Percentiles rank a stretch among this genome's conserved stretches.
Evolutionary conservation across 2,113 vertebrate genomes (phyloP).

Genomic region (Azemiops feae): DNA sequence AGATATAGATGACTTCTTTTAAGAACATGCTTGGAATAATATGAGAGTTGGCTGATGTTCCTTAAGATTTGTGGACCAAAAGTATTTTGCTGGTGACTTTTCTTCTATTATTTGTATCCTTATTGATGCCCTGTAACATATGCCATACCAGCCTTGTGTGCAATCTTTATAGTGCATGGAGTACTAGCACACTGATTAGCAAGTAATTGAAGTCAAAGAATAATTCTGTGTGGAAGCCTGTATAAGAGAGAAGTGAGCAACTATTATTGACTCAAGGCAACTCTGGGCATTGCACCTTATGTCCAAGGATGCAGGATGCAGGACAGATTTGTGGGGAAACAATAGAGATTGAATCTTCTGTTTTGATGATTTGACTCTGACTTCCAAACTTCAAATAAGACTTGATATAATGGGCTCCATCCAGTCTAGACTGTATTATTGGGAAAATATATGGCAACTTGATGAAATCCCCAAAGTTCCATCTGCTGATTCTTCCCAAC

Average conservation of each 20-base stretch:
- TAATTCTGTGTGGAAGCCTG: not conserved
- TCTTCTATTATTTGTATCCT: not conserved
- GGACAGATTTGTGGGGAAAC: not conserved
- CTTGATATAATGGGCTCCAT: not conserved
- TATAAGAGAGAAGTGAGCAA: not conserved
- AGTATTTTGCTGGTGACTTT: not conserved
- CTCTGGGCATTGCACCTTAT: not conserved
- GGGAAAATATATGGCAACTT: not conserved
- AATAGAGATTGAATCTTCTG: not conserved
- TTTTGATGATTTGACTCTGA: not conserved
- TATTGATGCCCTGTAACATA: not conserved
- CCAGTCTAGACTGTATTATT: not conserved
- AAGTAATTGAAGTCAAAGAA: not conserved
- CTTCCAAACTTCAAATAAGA: not conserved
- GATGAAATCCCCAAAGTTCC: not conserved
- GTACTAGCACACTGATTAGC: not conserved
- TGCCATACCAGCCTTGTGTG: not conserved
- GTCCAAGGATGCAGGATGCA: not conserved
- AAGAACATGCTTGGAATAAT: constrained; percentile 33
- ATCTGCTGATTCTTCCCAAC: not conserved
- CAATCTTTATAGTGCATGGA: not conserved
- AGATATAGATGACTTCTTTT: constrained; percentile 49
- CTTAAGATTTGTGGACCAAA: not conserved
- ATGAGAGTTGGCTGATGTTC: not conserved
- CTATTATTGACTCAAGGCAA: not conserved